Evolutionary conservation across 1,140 invertebrate species (phyloP), one percentile per base, ranked within the genome.

Genomic region (Macrocentrus cingulum): DNA sequence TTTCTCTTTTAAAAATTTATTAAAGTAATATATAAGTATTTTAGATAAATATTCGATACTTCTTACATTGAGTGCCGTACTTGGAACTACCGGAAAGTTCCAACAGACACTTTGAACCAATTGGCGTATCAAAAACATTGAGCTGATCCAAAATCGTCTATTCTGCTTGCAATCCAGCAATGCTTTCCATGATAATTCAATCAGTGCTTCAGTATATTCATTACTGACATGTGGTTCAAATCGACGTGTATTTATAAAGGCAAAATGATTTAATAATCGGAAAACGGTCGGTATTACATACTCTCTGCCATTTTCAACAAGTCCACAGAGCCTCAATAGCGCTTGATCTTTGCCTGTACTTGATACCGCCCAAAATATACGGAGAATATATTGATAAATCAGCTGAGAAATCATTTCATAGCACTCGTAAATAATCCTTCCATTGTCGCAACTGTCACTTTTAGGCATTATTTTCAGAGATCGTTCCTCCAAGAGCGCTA

Each of bases 81-180:
- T n/a, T n/a, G n/a, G 4, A 53, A 39, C 15, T 19, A 15, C 13
- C 0, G 6, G 29, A 32, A 37, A n/a, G 15, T 32, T 15, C 8
- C 22, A 20, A 25, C 23, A 57, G 13, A n/a, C n/a, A n/a, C n/a
- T n/a, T n/a, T n/a, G n/a, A n/a, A n/a, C n/a, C n/a, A n/a, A n/a
- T n/a, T n/a, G n/a, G n/a, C n/a, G n/a, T n/a, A n/a, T n/a, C n/a
- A n/a, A n/a, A n/a, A n/a, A n/a, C n/a, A n/a, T n/a, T n/a, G n/a
- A n/a, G n/a, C n/a, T n/a, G n/a, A n/a, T n/a, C 56, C 70, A 71
- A 22, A 70, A 79, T 2, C 61, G n/a, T 16, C 61, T 60, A 23
- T 69, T 67, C 18, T 66, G 70, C 45, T 70, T 76, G 41, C 61
- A 61, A 5, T 56, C 51, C 37, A 72, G 63, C 7, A 66, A 65